These are phyloP conservation scores for Myotis daubentonii DNA, from an alignment of 2,797 vertebrate species.

Conservation along the genomic window DNA sequence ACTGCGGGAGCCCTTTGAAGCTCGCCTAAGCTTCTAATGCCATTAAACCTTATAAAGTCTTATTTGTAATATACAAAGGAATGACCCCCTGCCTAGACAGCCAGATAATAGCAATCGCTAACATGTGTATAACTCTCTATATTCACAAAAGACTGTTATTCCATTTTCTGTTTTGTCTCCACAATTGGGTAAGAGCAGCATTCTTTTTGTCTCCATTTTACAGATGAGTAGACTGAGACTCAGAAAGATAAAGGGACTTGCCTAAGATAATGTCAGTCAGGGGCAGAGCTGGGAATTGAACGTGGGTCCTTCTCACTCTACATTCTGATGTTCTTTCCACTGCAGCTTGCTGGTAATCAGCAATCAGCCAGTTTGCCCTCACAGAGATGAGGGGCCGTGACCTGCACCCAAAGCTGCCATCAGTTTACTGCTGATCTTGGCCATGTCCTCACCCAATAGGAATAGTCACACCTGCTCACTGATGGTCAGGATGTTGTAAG, in stretches of 20 bases:
- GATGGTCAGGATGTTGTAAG: background rate
- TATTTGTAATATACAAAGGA: constrained; percentile 39
- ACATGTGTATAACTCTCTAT: background rate
- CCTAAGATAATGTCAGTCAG: no score
- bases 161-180: constrained; percentile 5
- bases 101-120: background rate
- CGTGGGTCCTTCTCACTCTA: background rate
- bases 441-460: background rate
- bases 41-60: constrained; percentile 20
- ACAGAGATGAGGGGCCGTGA: background rate
- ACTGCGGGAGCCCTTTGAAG: constrained; percentile 43
- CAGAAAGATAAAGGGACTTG: background rate
- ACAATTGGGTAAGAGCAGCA: background rate
- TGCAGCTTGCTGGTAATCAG: background rate
- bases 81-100: constrained; percentile 11
- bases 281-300: background rate
- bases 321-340: background rate
- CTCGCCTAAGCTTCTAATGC: constrained; percentile 26
- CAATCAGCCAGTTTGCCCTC: background rate
- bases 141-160: constrained; percentile 5
- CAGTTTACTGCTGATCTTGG: background rate
- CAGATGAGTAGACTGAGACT: constrained; percentile 50
- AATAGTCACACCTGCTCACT: background rate
- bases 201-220: constrained; percentile 30
- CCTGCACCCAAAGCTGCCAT: background rate